phyloP scores from a whole-genome alignment of 2,888 invertebrate genomes.

The Formica aserva region DNA sequence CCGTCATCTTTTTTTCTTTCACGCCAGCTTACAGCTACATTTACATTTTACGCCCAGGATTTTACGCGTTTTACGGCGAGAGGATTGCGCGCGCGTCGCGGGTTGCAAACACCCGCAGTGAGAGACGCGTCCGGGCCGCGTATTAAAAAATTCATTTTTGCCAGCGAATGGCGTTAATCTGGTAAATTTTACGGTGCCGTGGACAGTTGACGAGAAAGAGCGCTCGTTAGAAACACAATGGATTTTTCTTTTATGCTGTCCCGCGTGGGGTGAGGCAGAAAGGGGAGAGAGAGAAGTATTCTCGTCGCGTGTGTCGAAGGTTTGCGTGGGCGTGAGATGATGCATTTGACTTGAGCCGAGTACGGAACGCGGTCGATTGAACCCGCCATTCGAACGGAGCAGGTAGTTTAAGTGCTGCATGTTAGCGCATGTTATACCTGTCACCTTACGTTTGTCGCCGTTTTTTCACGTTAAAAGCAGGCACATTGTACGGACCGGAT shows the following conservation, averaged over 20 bases:
- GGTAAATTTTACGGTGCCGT: conserved; percentile 41
- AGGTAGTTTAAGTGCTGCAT: conserved; percentile 51
- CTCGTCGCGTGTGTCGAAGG: conserved; percentile 39
- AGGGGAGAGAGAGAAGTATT: neutral
- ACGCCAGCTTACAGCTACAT: conserved; percentile 40
- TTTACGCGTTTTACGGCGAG: conserved; percentile 44
- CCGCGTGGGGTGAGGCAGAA: neutral
- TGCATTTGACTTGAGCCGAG: conserved; percentile 51
- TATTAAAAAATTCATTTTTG: conserved; percentile 51
- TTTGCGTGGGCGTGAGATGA: conserved; percentile 42
- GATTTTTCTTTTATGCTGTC: conserved; percentile 26
- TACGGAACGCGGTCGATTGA: conserved; percentile 53
- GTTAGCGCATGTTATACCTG: conserved; percentile 50
- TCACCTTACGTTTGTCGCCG: conserved; percentile 48
- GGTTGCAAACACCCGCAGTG: conserved; percentile 13
- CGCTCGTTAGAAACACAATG: conserved; percentile 47
- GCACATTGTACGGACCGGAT: conserved; percentile 35
- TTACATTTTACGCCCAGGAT: conserved; percentile 49
- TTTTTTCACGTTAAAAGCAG: conserved; percentile 50
- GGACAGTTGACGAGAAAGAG: conserved; percentile 40
- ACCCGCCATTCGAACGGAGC: conserved; percentile 45
- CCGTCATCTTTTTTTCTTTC: conserved; percentile 25
- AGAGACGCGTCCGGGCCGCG: conserved; percentile 36
- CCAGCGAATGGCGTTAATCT: conserved; percentile 40
- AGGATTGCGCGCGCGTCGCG: conserved; percentile 36